Conservation (phyloP, 2,888 invertebrate genomes). For the Nomada hirtipes region DNA sequence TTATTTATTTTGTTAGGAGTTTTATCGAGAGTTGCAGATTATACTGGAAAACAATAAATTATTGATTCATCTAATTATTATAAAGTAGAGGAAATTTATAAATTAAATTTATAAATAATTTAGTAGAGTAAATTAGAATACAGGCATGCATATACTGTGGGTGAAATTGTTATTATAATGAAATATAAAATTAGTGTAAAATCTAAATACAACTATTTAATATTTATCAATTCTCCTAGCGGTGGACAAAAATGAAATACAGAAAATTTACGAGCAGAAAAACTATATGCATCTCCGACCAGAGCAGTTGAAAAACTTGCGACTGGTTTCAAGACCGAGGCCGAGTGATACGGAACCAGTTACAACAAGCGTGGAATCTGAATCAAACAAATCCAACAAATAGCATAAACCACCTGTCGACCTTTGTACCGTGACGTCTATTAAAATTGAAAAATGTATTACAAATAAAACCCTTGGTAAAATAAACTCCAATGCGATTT, state of each 20-base stretch:
- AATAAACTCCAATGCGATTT: no score
- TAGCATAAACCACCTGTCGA: not conserved
- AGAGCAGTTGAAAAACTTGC: conserved; percentile 50
- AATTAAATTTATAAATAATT: no score
- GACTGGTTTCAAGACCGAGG: not conserved
- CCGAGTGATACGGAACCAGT: not conserved
- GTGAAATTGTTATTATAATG: no score
- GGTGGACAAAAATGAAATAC: conserved; percentile 52
- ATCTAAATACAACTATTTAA: no score
- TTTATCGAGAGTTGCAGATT: no score
- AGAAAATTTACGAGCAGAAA: conserved; percentile 74
- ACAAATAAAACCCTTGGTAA: not conserved
- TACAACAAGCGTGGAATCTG: no score
- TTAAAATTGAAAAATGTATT: not conserved
- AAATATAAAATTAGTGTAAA: not conserved
- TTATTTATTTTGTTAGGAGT: no score
- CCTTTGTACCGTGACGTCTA: not conserved
- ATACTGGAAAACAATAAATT: no score
- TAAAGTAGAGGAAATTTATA: no score
- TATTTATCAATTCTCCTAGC: conserved; percentile 4
- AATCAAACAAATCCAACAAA: not conserved
- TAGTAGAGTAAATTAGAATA: no score
- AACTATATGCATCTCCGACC: conserved; percentile 74
- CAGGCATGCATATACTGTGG: no score
- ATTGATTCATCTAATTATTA: no score